Evolutionary conservation across 2,113 vertebrate genomes (phyloP), one percentile per base, ranked within the genome.

Genomic region (Rallus limicola): DNA sequence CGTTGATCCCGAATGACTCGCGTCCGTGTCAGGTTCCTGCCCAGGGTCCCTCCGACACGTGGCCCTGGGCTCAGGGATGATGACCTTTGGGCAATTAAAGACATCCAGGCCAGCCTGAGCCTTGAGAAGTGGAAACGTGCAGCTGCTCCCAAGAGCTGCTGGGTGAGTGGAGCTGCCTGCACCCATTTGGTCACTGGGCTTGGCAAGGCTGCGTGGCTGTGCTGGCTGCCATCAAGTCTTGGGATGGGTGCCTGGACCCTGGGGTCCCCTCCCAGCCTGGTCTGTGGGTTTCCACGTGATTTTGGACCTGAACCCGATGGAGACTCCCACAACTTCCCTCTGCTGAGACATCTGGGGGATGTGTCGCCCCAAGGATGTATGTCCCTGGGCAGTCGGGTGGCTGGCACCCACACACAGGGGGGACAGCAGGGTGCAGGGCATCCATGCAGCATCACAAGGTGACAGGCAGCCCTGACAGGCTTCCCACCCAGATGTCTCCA

Each of bases 1-100:
- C 98, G 86, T 98, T 99, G 98, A 99, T 98, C 98, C 97, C 94
- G 95, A 98, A 94, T 98, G 98, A 98, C 98, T 98, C 17, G 96
- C 0, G 92, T 78, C 97, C 46, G 48, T 75, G 95, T 92, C 94
- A 69, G 92, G 95, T 77, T 97, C 88, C 86, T 82, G 91, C 88
- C 75, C 58, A 0, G 16, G 55, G 74, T 91, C 83, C 86, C 88
- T 83, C 84, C 0, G 71, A 87, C 91, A 95, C 95, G 95, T 95
- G 93, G 96, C 93, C 95, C 72, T 13, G 10, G 90, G 92, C 64
- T 71, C 16, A 13, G 44, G 64, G 69, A 97, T n/a, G 26, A 20
- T 18, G 97, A 97, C 97, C 96, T 96, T 80, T 82, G 80, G 65
- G 74, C 89, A 83, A 88, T 95, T 96, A 96, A 48, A 79, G 96